Percentiles rank a stretch among this genome's conserved stretches.
Evolutionary conservation across 2,888 invertebrate genomes (phyloP).

Genomic region (Rotaria macrura): DNA sequence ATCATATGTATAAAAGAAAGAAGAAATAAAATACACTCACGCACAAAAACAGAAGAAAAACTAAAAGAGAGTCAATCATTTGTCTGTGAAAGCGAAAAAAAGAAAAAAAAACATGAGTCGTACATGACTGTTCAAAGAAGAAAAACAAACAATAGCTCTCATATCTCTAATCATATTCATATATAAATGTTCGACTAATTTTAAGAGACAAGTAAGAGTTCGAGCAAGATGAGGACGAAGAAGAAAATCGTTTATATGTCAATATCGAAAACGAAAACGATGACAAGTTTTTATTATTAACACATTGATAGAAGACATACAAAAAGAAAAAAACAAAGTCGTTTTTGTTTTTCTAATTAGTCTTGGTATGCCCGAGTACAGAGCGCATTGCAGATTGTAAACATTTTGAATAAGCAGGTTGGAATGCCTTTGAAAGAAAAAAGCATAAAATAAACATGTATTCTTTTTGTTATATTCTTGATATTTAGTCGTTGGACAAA

Average conservation of each 20-base stretch:
- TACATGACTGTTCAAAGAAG: background rate
- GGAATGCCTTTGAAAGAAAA: background rate
- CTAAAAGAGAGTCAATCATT: background rate
- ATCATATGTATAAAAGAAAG: background rate
- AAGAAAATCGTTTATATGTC: background rate
- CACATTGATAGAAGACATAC: background rate
- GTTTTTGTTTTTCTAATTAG: background rate
- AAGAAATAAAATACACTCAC: background rate
- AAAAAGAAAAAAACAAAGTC: too few species aligned
- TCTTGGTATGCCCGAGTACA: background rate
- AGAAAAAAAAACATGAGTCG: background rate
- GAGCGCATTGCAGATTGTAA: constrained; percentile 7
- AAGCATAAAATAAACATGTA: background rate
- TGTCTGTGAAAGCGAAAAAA: background rate
- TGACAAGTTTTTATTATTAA: background rate
- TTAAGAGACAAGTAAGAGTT: background rate
- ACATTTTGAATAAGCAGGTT: background rate
- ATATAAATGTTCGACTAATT: background rate
- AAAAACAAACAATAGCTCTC: background rate
- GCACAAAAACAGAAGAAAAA: background rate
- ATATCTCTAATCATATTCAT: too few species aligned
- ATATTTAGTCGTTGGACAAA: background rate
- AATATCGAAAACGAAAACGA: background rate
- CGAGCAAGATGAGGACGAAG: background rate
- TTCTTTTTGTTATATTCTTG: background rate